Conservation (phyloP, 2,888 invertebrate species). For the Oxytorus armatus region DNA sequence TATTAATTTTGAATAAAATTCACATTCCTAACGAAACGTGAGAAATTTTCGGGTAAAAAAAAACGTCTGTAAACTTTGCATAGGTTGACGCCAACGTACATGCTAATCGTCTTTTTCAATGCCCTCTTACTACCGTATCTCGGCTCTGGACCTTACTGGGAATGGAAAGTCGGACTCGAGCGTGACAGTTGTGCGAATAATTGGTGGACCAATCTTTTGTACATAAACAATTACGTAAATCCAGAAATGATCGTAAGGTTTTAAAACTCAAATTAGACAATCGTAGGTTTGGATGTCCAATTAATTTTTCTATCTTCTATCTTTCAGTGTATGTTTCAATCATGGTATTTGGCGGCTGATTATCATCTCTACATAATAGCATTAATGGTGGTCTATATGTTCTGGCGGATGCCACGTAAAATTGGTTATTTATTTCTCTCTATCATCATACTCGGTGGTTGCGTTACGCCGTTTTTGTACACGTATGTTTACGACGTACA, state of each 20-base stretch:
- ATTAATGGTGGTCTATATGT: conserved; percentile 68
- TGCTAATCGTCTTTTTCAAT: conserved; percentile 74
- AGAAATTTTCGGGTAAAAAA: not conserved
- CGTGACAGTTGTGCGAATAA: conserved; percentile 71
- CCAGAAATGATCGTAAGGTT: conserved; percentile 68
- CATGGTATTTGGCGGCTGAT: conserved; percentile 76
- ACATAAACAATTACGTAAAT: conserved; percentile 78
- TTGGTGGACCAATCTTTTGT: conserved; percentile 80
- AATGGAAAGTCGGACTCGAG: conserved; percentile 70
- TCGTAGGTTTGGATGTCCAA: not conserved
- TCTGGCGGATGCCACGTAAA: conserved; percentile 74
- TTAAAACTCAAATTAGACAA: not conserved
- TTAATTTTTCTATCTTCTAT: not conserved
- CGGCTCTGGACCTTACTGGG: conserved; percentile 79
- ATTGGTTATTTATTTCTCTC: conserved; percentile 74
- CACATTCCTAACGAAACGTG: too few relatives aligned
- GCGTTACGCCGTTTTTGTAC: conserved; percentile 71
- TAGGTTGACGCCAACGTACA: conserved; percentile 77
- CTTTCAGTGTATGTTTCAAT: conserved; percentile 76
- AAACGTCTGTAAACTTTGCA: conserved; percentile 7
- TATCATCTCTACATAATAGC: conserved; percentile 75
- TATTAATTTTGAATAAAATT: not conserved
- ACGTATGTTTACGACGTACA: conserved; percentile 72
- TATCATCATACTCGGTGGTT: conserved; percentile 69
- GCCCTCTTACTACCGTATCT: conserved; percentile 73